phyloP scores from a whole-genome alignment of 2,113 vertebrate species.

The Pipra filicauda region DNA sequence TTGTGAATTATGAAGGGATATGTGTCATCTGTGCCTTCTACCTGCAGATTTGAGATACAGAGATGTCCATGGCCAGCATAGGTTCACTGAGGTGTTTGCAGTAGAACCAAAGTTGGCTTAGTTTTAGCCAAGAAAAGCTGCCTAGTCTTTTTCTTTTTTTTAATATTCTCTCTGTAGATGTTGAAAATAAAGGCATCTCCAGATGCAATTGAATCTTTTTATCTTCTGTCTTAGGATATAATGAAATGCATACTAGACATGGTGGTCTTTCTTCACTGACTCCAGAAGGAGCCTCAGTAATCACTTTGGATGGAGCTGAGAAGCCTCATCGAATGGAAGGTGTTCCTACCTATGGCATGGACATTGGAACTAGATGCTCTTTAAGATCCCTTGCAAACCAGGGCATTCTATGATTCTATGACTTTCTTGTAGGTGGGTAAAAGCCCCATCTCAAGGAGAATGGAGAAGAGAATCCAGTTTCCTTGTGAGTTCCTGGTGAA shows the following conservation, averaged over 20 bases:
- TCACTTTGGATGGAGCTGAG: neutral
- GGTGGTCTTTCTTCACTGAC: neutral
- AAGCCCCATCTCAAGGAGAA: neutral
- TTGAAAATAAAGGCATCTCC: neutral
- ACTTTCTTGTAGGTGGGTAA: neutral
- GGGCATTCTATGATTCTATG: neutral
- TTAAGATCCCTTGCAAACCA: neutral
- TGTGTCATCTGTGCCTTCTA: neutral
- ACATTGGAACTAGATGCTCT: neutral
- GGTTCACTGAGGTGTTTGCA: neutral
- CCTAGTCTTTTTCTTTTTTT: neutral
- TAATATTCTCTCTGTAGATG: neutral
- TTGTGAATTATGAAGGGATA: neutral
- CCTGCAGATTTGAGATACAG: neutral
- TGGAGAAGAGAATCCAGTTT: neutral
- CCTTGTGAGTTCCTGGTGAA: neutral
- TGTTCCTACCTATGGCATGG: neutral
- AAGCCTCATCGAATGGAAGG: neutral
- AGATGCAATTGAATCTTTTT: neutral
- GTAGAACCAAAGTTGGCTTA: neutral
- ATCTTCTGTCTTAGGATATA: neutral
- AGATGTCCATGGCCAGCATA: neutral
- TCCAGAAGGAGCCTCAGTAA: neutral
- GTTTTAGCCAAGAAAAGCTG: neutral
- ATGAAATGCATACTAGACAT: neutral